Conservation (phyloP, 2,797 vertebrate genomes). For the Spinus pinus region DNA sequence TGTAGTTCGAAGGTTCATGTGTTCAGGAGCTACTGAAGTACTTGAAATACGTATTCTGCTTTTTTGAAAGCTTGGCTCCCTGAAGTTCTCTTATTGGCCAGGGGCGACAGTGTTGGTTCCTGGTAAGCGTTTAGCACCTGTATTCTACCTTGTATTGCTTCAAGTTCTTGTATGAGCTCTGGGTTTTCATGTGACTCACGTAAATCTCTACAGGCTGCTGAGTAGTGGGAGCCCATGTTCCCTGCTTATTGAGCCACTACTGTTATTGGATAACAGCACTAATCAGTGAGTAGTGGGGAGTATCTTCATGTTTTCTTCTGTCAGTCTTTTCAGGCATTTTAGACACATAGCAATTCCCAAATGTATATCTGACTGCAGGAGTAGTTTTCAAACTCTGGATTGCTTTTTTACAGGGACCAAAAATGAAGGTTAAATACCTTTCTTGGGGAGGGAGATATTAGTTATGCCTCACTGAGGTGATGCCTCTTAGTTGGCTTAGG, state of each 20-base stretch:
- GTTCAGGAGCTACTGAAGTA: not conserved
- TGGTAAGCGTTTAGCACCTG: not conserved
- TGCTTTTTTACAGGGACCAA: not conserved
- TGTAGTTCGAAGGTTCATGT: fast-evolving
- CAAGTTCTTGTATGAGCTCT: not conserved
- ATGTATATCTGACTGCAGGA: not conserved
- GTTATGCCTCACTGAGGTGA: not conserved
- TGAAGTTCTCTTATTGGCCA: fast-evolving
- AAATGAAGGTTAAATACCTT: not conserved
- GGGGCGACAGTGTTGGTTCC: not conserved
- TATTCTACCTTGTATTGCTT: not conserved
- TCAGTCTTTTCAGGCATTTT: not conserved
- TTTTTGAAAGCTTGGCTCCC: not conserved
- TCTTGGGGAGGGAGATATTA: not conserved
- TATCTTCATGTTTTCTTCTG: not conserved
- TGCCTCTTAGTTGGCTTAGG: not conserved
- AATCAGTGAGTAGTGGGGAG: not conserved
- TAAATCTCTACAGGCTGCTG: not conserved
- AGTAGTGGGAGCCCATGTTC: not conserved
- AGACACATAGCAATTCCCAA: not conserved
- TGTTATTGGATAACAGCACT: not conserved
- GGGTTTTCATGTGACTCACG: fast-evolving
- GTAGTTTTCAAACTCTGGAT: not conserved
- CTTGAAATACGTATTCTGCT: not conserved
- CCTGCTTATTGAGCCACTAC: not conserved